Conservation (phyloP, 2,113 vertebrate genomes). For the Ifrita kowaldi region DNA sequence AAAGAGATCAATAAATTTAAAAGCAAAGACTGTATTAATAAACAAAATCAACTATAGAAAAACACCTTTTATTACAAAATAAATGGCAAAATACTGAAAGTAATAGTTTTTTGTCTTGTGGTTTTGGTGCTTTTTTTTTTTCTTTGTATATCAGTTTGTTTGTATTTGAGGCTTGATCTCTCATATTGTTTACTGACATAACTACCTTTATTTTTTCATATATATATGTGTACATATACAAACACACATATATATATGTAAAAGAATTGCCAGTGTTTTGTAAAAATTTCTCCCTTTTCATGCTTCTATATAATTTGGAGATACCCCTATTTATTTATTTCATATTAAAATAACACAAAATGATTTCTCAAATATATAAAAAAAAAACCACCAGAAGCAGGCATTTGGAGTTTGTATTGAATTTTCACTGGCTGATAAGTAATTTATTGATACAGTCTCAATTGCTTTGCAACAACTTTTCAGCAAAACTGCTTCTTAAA, state of each 20-base stretch:
- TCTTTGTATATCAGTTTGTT: background rate
- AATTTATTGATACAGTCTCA: background rate
- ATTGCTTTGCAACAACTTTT: background rate
- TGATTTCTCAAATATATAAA: background rate
- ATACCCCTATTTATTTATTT: background rate
- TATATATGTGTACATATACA: background rate
- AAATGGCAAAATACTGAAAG: background rate
- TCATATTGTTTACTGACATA: background rate
- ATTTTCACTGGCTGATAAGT: background rate
- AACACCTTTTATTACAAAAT: background rate
- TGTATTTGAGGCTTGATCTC: background rate
- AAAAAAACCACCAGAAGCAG: background rate
- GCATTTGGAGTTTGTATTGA: background rate
- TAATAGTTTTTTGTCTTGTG: background rate
- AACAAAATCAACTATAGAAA: background rate
- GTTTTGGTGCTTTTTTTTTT: background rate
- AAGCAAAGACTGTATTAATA: background rate
- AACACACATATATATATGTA: background rate
- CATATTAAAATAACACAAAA: background rate
- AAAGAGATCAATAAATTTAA: background rate
- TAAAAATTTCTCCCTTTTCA: background rate
- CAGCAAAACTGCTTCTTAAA: conserved; percentile 8
- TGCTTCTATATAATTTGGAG: background rate
- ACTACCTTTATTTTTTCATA: background rate
- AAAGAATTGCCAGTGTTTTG: background rate